Evolutionary conservation across 2,113 vertebrate species (phyloP), one percentile per base, ranked within the genome.

Genomic region (Mola mola): DNA sequence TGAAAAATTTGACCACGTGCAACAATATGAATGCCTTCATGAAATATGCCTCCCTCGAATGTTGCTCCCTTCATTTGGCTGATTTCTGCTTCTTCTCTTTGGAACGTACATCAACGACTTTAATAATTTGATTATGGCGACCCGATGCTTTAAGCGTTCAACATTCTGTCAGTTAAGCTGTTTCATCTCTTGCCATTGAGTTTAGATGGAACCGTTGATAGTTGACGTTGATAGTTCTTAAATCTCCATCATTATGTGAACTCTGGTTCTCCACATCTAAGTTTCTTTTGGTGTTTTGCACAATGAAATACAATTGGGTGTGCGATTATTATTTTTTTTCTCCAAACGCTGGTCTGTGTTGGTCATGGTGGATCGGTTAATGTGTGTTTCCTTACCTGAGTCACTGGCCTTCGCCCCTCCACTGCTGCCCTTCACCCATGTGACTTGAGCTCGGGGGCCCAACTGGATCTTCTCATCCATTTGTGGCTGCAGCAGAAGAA

Each of bases 401-500:
- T 98, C 96, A 5, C 93, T 96, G 24, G 95, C 94, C 88, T 98
- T 99, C 9, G 96, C 97, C 83, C 97, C 97, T 50, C 97, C 97
- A 2, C 96, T 99, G 94, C 97, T 99, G 81, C 97, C 97, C 84
- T 98, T 99, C 6, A 94, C 94, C 97, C 97, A 99, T 71, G 94
- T 99, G 85, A 96, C 88, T 79, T 97, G 95, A 80, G 96, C 95
- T 78, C 97, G 94, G 16, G 97, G 97, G 68, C 97, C 96, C 28
- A 99, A 85, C 89, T 99, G 97, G 84, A 99, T 98, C 92, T 98
- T 99, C 79, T 99, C 97, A 83, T 99, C 97, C 88, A 96, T 97
- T 51, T 95, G 96, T 82, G 97, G 95, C 97, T 99, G 88, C 8
- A 85, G 85, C 31, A 26, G 51, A n/a, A 75, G 20, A 66, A 37